A percentile compares a stretch with the other conserved stretches of the same genome.
phyloP scores from a whole-genome alignment of 2,888 invertebrate genomes.

The Itoplectis maculator region DNA sequence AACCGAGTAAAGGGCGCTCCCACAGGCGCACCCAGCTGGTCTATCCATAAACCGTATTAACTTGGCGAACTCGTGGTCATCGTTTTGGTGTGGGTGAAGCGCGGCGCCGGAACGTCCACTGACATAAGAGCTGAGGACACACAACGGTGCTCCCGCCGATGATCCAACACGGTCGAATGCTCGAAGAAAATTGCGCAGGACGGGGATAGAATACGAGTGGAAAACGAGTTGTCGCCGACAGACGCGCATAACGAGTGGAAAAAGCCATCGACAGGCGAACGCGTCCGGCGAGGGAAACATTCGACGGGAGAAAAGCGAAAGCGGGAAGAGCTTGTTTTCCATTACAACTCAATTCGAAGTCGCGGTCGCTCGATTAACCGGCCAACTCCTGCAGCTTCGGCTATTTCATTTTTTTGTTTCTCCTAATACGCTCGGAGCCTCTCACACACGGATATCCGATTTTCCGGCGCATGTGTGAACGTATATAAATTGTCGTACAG shows the following conservation, averaged over 20 bases:
- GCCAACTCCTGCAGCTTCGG: background rate
- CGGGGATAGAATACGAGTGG: background rate
- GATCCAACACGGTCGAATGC: background rate
- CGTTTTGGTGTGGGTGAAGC: background rate
- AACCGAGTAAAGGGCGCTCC: slow-evolving; percentile 13
- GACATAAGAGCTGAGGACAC: too few relatives aligned
- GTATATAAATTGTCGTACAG: background rate
- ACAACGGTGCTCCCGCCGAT: background rate
- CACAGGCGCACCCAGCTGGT: slow-evolving; percentile 43
- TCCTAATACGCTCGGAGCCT: background rate
- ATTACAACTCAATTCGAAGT: slow-evolving; percentile 36
- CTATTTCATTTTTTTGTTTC: slow-evolving; percentile 19
- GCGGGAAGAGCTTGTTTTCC: background rate
- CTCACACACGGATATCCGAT: background rate
- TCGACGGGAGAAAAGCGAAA: background rate
- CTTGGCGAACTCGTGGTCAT: background rate
- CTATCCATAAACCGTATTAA: background rate
- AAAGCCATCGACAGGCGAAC: background rate
- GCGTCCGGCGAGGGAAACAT: background rate
- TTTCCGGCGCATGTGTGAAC: background rate
- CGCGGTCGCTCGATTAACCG: background rate
- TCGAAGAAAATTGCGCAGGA: background rate
- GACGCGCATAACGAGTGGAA: background rate
- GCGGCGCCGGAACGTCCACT: too few relatives aligned
- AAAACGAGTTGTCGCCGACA: background rate